These are phyloP conservation scores for Crotalus tigris DNA, from an alignment of 2,113 vertebrate species.

Conservation along the genomic window DNA sequence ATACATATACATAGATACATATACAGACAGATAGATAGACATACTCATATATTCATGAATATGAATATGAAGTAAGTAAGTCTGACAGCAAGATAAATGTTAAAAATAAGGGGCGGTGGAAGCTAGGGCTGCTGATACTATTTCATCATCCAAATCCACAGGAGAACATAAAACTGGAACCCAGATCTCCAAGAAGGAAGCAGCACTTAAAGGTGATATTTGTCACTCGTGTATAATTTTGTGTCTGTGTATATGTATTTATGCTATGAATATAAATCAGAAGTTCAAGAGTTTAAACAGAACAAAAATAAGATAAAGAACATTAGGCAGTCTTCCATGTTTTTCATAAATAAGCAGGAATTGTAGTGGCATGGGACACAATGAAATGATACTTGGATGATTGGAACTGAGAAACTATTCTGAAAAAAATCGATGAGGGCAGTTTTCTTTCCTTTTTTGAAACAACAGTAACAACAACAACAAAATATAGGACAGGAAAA, in stretches of 20 bases:
- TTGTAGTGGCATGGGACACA: neutral
- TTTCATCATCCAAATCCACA: neutral
- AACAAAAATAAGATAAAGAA: neutral
- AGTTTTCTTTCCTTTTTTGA: neutral
- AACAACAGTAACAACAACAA: neutral
- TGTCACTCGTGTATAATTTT: neutral
- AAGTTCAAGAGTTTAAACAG: neutral
- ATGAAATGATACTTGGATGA: neutral
- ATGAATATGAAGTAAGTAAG: neutral
- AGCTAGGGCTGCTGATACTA: neutral
- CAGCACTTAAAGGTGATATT: neutral
- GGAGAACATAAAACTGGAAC: neutral
- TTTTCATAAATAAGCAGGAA: neutral
- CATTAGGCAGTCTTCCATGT: neutral
- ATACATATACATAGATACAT: neutral
- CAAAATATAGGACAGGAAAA: neutral
- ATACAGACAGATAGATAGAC: too few relatives aligned
- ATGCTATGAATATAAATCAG: neutral
- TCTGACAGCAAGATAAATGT: neutral
- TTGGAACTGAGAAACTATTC: neutral
- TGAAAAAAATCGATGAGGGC: neutral
- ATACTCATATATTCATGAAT: neutral
- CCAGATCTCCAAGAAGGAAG: neutral
- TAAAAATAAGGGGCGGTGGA: neutral
- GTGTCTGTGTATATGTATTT: neutral